Percentiles rank a stretch among this genome's conserved stretches.
phyloP scores from a whole-genome alignment of 2,888 invertebrate genomes.

The Cordilura impudica region DNA sequence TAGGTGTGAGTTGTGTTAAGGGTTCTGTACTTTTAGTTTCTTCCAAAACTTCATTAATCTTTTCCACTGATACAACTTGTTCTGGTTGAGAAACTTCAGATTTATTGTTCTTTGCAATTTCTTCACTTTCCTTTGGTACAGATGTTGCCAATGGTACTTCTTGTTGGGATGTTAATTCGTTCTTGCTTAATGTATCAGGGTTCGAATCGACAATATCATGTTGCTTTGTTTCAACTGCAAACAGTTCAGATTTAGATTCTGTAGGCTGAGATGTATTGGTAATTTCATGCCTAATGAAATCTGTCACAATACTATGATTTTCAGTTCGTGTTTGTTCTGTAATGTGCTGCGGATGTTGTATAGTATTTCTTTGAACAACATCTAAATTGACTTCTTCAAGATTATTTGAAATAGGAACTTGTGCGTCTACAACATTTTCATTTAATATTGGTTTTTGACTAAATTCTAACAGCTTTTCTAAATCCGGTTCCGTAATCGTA shows the following conservation, averaged over 20 bases:
- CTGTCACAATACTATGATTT: slow-evolving; percentile 15
- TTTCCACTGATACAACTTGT: background rate
- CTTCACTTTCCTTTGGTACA: background rate
- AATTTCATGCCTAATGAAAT: slow-evolving; percentile 24
- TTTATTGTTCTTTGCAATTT: background rate
- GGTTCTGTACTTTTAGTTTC: background rate
- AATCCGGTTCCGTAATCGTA: background rate
- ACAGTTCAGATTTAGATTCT: background rate
- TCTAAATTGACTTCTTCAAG: background rate
- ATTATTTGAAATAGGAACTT: background rate
- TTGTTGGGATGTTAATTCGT: background rate
- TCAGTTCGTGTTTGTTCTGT: background rate
- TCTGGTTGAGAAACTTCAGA: background rate
- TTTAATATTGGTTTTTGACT: background rate
- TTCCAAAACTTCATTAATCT: background rate
- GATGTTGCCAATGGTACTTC: background rate
- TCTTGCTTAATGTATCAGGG: background rate
- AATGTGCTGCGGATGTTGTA: background rate
- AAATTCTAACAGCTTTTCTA: background rate
- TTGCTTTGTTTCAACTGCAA: background rate
- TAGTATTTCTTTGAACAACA: background rate
- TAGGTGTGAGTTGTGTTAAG: background rate
- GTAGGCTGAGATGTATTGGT: slow-evolving; percentile 3
- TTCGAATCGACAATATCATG: background rate
- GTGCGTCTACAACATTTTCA: background rate